Conservation (phyloP, 2,113 vertebrate genomes). For the Amazona vittata region DNA sequence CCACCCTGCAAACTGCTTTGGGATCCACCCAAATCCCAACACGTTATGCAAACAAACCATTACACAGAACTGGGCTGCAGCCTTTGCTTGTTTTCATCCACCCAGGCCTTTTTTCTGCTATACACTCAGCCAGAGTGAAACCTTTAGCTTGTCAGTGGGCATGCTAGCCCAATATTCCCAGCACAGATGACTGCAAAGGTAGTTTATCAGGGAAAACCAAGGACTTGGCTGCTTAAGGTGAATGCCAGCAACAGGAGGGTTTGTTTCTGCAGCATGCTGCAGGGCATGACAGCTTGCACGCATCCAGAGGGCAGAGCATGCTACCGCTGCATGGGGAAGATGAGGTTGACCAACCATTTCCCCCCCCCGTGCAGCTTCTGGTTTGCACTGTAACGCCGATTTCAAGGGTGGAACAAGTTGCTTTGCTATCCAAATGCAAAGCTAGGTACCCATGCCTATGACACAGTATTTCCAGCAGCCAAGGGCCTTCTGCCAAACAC, state of each 20-base stretch:
- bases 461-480: slow-evolving; percentile 61
- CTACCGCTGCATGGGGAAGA: background rate
- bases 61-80: background rate
- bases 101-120: background rate
- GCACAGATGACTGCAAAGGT: background rate
- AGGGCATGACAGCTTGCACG: background rate
- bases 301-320: background rate
- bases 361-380: background rate
- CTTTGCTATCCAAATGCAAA: background rate
- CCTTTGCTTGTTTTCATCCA: background rate
- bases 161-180: accelerated
- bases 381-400: background rate
- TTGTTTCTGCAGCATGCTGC: background rate
- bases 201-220: background rate
- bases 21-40: background rate
- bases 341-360: background rate
- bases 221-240: accelerated
- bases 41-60: background rate
- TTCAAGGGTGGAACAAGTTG: background rate
- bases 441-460: background rate
- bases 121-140: background rate
- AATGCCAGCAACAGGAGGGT: background rate
- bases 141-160: background rate
- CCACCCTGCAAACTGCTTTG: background rate
- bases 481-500: slow-evolving; percentile 17